These are phyloP conservation scores for Theristicus caerulescens DNA, from an alignment of 2,113 vertebrate species.

Conservation along the genomic window DNA sequence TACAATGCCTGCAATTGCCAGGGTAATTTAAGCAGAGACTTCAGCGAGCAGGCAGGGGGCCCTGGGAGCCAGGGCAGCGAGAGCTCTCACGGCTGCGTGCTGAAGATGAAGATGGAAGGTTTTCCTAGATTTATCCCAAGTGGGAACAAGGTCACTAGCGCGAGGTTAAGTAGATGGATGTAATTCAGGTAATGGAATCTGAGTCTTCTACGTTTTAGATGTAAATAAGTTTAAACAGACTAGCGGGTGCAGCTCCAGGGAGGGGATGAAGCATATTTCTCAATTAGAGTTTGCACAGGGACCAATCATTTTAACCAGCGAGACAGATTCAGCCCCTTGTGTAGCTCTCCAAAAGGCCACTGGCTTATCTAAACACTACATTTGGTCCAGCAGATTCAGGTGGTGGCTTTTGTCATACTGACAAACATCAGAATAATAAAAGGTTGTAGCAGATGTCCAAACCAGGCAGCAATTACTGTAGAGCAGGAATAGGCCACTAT, in stretches of 20 bases:
- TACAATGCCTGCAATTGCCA: background rate
- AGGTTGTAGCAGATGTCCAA: background rate
- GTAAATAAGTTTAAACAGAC: slow-evolving; percentile 11
- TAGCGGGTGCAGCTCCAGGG: background rate
- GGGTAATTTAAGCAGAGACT: background rate
- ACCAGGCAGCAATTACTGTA: background rate
- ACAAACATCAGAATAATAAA: background rate
- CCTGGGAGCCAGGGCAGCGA: background rate
- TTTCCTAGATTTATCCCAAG: background rate
- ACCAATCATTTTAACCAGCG: background rate
- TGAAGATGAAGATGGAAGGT: background rate
- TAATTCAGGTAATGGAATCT: slow-evolving; percentile 18
- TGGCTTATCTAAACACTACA: background rate
- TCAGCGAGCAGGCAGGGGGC: background rate
- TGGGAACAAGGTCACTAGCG: background rate
- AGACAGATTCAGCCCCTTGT: background rate
- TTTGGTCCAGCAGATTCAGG: background rate
- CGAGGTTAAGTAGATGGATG: slow-evolving; percentile 7
- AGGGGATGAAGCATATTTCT: background rate
- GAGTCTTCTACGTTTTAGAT: background rate
- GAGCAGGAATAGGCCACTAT: background rate
- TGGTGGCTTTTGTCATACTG: background rate
- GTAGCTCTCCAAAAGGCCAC: background rate
- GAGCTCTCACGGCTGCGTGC: background rate
- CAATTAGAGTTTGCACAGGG: background rate